phyloP scores from a whole-genome alignment of 2,113 vertebrate genomes.

The Apeltes quadracus region DNA sequence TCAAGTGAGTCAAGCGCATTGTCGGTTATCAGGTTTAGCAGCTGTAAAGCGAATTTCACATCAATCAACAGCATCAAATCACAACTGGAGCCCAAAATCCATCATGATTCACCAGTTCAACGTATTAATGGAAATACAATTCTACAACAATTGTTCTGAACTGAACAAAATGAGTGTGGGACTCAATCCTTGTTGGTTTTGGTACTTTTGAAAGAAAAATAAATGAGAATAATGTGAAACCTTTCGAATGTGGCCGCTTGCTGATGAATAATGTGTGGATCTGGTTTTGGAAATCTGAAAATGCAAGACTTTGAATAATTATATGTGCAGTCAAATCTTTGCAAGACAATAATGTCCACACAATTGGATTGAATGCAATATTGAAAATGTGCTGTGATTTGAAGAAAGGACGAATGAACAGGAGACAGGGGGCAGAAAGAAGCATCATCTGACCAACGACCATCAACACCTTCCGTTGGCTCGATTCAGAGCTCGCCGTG shows the following conservation, averaged over 20 bases:
- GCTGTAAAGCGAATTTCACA: not conserved
- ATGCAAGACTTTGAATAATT: not conserved
- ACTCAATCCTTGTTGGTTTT: not conserved
- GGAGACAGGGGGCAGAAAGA: not conserved
- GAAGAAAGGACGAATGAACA: not conserved
- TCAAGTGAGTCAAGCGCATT: not conserved
- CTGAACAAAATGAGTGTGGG: not conserved
- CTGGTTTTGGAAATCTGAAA: not conserved
- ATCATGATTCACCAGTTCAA: too few relatives aligned
- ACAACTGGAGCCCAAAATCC: not conserved
- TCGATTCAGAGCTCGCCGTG: not conserved
- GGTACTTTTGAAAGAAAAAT: not conserved
- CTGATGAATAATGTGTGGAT: not conserved
- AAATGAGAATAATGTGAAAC: not conserved
- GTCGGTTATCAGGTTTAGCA: not conserved
- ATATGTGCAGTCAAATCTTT: too few relatives aligned
- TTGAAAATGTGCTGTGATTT: not conserved
- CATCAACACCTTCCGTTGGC: slow-evolving; percentile 29
- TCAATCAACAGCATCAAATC: not conserved
- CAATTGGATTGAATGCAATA: not conserved
- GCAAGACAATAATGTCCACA: not conserved
- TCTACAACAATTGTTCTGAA: not conserved
- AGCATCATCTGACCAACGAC: slow-evolving; percentile 1
- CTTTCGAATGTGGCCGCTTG: not conserved
- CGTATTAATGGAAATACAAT: not conserved